Evolutionary conservation across 2,888 invertebrate species (phyloP).

Genomic region (Sphaeridia pumilis): DNA sequence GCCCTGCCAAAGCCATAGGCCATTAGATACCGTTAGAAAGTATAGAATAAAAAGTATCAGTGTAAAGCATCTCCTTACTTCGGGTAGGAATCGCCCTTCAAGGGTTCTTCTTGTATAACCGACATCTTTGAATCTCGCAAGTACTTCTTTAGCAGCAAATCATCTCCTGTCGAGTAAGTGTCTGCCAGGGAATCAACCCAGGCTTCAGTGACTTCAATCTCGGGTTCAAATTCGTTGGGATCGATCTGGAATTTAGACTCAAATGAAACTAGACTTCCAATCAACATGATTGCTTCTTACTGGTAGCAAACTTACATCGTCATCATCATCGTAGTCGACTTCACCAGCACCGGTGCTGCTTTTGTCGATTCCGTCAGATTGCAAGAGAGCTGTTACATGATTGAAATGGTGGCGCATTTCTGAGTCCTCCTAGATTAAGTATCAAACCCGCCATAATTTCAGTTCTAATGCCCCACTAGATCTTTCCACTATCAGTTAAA

Average conservation of each 20-base stretch:
- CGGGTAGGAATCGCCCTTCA: too few species aligned
- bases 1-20: too few species aligned
- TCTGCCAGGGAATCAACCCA: slow-evolving; percentile 22
- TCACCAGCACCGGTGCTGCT: slow-evolving; percentile 25
- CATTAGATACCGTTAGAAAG: too few species aligned
- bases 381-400: slow-evolving; percentile 25
- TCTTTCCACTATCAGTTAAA: too few species aligned
- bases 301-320: slow-evolving; percentile 28
- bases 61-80: too few species aligned
- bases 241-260: slow-evolving; percentile 20
- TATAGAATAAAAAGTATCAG: too few species aligned
- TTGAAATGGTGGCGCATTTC: slow-evolving; percentile 28
- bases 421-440: slow-evolving; percentile 21
- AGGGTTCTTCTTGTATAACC: too few species aligned
- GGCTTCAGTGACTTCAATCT: slow-evolving; percentile 29
- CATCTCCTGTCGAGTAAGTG: slow-evolving; percentile 25
- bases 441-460: slow-evolving; percentile 6
- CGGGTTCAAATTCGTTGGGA: slow-evolving; percentile 30
- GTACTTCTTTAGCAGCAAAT: slow-evolving; percentile 26
- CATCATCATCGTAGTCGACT: slow-evolving; percentile 32
- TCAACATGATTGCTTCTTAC: too few species aligned
- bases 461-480: too few species aligned
- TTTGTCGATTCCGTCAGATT: slow-evolving; percentile 21
- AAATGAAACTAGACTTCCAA: too few species aligned
- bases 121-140: too few species aligned